A percentile compares a stretch with the other conserved stretches of the same genome.
phyloP scores from a whole-genome alignment of 1,140 invertebrate genomes.

The Homarus americanus region DNA sequence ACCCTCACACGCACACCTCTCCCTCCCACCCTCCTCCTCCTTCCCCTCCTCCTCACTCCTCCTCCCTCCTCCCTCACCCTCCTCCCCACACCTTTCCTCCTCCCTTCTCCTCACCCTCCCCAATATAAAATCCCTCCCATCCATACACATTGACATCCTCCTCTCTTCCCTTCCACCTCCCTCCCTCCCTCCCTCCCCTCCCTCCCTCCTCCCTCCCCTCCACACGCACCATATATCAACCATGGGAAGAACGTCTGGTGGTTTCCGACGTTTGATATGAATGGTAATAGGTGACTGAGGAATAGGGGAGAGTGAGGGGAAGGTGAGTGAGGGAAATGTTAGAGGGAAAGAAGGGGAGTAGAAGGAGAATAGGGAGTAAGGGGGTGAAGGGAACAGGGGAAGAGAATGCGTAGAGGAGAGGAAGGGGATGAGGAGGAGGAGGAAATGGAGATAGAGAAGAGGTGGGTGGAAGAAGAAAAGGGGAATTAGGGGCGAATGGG shows the following conservation, averaged over 20 bases:
- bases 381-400: too few relatives aligned
- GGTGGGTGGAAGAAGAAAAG: too few relatives aligned
- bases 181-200: background rate
- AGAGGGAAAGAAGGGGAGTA: too few relatives aligned
- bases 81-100: background rate
- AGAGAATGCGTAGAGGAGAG: too few relatives aligned
- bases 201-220: background rate
- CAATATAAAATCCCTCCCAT: background rate
- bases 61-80: conserved; percentile 11
- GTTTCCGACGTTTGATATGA: background rate
- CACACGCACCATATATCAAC: background rate
- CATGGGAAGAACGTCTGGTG: background rate
- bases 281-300: background rate
- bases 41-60: background rate
- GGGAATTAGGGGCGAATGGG: background rate
- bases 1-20: background rate
- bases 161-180: background rate
- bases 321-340: too few relatives aligned
- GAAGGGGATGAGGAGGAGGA: too few relatives aligned
- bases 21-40: background rate
- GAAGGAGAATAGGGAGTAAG: too few relatives aligned
- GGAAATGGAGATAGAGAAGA: too few relatives aligned
- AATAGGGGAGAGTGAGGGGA: background rate
- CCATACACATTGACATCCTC: too few relatives aligned
- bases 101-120: background rate